phyloP scores from a whole-genome alignment of 2,888 invertebrate species.

The Drosophila nigricruria region DNA sequence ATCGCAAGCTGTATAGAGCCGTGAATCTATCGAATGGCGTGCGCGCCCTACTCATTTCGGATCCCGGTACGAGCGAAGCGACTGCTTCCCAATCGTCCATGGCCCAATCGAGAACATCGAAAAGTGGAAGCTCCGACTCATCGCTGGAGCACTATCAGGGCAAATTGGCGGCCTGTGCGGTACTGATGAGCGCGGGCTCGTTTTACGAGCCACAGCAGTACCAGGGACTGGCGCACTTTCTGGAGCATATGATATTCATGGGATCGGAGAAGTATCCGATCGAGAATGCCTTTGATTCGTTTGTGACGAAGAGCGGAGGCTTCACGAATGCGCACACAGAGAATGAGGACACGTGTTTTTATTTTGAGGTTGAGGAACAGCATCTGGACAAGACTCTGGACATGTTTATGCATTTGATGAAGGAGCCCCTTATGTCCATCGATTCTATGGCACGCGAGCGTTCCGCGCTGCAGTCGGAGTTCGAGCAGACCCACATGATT shows the following conservation, averaged over 20 bases:
- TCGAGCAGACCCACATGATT: constrained; percentile 91
- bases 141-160: constrained; percentile 73
- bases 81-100: neutral
- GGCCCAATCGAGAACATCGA: neutral
- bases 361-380: constrained; percentile 94
- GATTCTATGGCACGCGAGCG: constrained; percentile 94
- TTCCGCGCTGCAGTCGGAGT: constrained; percentile 95
- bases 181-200: constrained; percentile 91
- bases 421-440: constrained; percentile 92
- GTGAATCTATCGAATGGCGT: constrained; percentile 90
- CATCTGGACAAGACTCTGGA: constrained; percentile 91
- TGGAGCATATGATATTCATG: constrained; percentile 97
- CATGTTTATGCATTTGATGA: constrained; percentile 94
- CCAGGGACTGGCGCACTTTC: constrained; percentile 93
- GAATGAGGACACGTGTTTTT: constrained; percentile 94
- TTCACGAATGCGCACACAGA: constrained; percentile 95
- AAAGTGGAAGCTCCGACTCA: constrained; percentile 17
- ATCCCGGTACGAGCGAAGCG: constrained; percentile 79
- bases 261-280: constrained; percentile 95
- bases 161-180: constrained; percentile 89
- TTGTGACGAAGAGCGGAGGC: constrained; percentile 93
- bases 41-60: constrained; percentile 90
- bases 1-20: constrained; percentile 91
- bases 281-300: constrained; percentile 94
- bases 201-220: constrained; percentile 93